Evolutionary conservation across 2,888 invertebrate species (phyloP), one percentile per base, ranked within the genome.

Genomic region (Daptonema setosum): DNA sequence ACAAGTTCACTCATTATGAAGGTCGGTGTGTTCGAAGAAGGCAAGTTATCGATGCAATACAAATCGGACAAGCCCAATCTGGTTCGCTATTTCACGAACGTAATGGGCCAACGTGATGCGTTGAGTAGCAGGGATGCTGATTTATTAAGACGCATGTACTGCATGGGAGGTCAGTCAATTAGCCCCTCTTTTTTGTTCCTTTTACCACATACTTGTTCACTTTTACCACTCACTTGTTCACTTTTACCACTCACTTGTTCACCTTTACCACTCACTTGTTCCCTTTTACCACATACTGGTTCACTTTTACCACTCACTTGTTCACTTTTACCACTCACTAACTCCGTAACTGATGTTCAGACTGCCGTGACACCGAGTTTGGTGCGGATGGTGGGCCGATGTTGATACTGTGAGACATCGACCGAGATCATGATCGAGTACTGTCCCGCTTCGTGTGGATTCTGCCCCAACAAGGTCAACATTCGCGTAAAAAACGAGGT

Each of bases 381-480:
- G 53, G 53, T 53, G 53, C 53, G 53, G 53, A 24, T 53, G 53
- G 53, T 53, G 53, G 53, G 20, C 2, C 14, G 20, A 5, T n/a
- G 11, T 25, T 30, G 53, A 11, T 24, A 28, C 41, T 53, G 53
- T 25, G 35, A 53, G 35, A 22, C n/a, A 2, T 2, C 30, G 24
- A n/a, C 22, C 30, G 53, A 30, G 24, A n/a, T 35, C 11, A 22
- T 53, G 28, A 30, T 53, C 2, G 35, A 35, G 22, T 35, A 35
- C 30, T 53, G 53, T n/a, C 53, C 53, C n/a, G 41, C 22, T 17
- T 53, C 53, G 8, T 53, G 53, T 25, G 35, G 25, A 2, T 53
- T 30, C 35, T 53, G 53, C 22, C 53, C 53, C 22, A 50, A 50
- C 5, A n/a, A 45, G 22, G 45, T n/a, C 8, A 45, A 45, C 45